Base-by-base conservation (phyloP, 1,140 invertebrate species). In the Pseudobourletiella spinata region DNA sequence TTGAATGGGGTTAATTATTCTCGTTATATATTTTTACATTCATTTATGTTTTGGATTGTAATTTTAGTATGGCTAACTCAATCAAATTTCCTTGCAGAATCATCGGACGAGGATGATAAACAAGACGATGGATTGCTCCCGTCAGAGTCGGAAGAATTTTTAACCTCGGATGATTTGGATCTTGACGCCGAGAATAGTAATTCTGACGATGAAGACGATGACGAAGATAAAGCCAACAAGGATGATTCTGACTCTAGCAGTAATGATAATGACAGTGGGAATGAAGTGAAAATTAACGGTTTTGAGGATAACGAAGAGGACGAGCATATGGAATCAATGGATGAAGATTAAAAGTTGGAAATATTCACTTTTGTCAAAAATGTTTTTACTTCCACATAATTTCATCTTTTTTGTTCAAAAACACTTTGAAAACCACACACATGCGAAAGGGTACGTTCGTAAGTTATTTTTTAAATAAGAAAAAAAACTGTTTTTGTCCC, bases 61-160 rank as follows among this genome's bases (percentile, higher is more conserved):
- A 26, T 11, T 26, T 25, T 26, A 20, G 4, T 50, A 20, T 28
- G 77, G 79, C 39, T 81, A 82, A 73, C 76, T 83, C 58, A 74
- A 73, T 50, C 72, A 73, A 25, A 18, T 14, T 29, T 24, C 20
- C 2, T 35, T 35, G 6, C 35, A 71, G 69, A 71, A 61, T 70
- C 70, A 15, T 65, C 65, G 15, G 69, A 63, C 18, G 67, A 67
- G 24, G 71, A 68, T 55, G 64, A 61, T 30, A 67, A 65, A 8
- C 66, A 70, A 20, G 67, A 66, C 6, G 70, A 70, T 25, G 63
- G 56, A 35, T 55, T 68, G 46, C 48, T 68, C n/a, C 66, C 59
- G 0, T 71, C 70, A 26, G 70, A 71, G 62, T 70, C 68, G 11
- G 70, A 71, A 48, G 69, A 69, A 55, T 59, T 59, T 18, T 44